Conservation (phyloP, 2,888 invertebrate species). For the Frankliniella fusca region DNA sequence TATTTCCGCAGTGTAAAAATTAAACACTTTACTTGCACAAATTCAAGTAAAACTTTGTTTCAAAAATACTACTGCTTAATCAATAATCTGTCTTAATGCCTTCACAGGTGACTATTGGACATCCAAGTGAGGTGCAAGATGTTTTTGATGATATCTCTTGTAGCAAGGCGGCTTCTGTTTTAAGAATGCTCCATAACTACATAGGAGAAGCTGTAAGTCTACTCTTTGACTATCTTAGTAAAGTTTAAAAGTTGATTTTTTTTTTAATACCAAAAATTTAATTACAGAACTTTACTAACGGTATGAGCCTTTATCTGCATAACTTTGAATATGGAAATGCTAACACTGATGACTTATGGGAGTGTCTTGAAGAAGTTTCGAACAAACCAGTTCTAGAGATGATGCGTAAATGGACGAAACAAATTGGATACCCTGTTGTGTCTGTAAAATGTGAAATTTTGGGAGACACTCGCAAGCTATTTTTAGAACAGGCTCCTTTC, state of each 20-base stretch:
- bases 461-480: background rate
- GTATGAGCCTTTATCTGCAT: conserved; percentile 85
- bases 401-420: conserved; percentile 96
- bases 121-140: conserved; percentile 93
- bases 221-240: background rate
- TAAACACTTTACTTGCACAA: background rate
- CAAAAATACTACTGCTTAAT: background rate
- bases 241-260: background rate
- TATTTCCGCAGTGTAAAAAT: too few relatives aligned
- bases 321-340: conserved; percentile 86
- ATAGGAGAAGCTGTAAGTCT: conserved; percentile 72
- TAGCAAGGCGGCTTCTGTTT: conserved; percentile 90
- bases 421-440: conserved; percentile 90
- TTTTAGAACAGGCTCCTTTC: background rate
- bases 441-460: background rate
- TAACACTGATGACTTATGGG: conserved; percentile 90
- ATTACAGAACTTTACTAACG: conserved; percentile 74
- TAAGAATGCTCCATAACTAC: conserved; percentile 89
- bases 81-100: conserved; percentile 9
- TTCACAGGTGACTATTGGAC: conserved; percentile 70
- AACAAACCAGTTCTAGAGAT: conserved; percentile 84
- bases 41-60: background rate
- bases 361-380: conserved; percentile 79
- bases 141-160: conserved; percentile 98
- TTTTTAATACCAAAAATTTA: background rate